Evolutionary conservation across 2,888 invertebrate species (phyloP).

Genomic region (Calameuta idolon): DNA sequence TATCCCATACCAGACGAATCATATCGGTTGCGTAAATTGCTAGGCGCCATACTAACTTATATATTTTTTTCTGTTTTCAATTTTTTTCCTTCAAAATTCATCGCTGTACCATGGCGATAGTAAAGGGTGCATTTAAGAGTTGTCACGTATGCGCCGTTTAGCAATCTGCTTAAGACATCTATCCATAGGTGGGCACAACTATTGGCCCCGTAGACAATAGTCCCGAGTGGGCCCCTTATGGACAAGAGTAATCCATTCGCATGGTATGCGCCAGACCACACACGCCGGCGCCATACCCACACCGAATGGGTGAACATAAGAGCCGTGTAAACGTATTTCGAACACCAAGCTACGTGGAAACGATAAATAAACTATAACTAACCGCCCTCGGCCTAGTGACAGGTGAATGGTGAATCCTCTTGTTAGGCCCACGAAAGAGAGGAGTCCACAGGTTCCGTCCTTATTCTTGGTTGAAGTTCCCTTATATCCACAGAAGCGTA

Average conservation of each 20-base stretch:
- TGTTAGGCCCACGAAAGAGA: conserved; percentile 50
- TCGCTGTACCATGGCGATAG: neutral
- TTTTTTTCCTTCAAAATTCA: neutral
- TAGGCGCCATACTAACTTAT: neutral
- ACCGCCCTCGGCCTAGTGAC: conserved; percentile 62
- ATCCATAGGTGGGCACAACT: conserved; percentile 31
- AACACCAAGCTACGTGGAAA: conserved; percentile 61
- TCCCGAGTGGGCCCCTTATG: conserved; percentile 16
- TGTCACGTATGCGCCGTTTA: conserved; percentile 47
- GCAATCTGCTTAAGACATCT: conserved; percentile 62
- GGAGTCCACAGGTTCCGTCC: neutral
- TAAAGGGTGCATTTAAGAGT: neutral
- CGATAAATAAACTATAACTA: conserved; percentile 67
- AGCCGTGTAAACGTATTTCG: conserved; percentile 57
- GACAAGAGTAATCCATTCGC: conserved; percentile 56
- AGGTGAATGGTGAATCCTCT: conserved; percentile 65
- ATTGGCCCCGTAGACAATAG: conserved; percentile 20
- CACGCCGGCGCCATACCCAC: conserved; percentile 64
- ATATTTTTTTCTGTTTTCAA: neutral
- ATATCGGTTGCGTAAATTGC: neutral
- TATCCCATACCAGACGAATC: conserved; percentile 19
- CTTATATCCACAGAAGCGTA: neutral
- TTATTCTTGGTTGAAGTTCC: neutral
- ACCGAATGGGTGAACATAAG: conserved; percentile 55
- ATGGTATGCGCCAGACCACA: conserved; percentile 64